phyloP scores from a whole-genome alignment of 2,797 vertebrate species.

The Gadopsis marmoratus region DNA sequence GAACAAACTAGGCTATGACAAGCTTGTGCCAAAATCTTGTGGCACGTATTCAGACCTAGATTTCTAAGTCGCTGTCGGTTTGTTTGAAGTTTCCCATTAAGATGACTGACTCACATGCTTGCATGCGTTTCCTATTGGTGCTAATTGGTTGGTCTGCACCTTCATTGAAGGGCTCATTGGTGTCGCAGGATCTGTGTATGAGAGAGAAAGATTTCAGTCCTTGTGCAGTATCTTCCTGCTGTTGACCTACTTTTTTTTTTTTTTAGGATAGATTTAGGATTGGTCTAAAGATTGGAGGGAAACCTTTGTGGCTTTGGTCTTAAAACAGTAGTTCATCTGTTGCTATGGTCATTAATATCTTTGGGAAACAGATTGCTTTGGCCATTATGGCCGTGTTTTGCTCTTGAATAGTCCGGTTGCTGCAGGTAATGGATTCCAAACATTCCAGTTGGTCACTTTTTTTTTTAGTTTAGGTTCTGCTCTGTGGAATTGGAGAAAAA shows the following conservation, averaged over 20 bases:
- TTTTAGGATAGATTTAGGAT: not conserved
- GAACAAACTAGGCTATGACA: constrained; percentile 43
- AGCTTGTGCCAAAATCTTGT: constrained; percentile 47
- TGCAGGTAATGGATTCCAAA: constrained; percentile 16
- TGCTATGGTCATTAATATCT: not conserved
- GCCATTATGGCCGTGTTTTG: not conserved
- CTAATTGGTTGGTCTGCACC: constrained; percentile 57
- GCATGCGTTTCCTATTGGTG: constrained; percentile 65
- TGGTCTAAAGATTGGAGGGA: not conserved
- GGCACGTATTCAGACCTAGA: constrained; percentile 57
- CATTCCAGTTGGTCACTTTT: constrained; percentile 1
- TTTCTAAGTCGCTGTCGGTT: constrained; percentile 48
- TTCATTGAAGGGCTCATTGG: constrained; percentile 42
- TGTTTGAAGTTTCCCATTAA: constrained; percentile 46
- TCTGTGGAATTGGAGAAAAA: not conserved
- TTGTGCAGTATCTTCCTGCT: not conserved
- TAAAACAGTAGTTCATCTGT: not conserved
- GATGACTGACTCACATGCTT: constrained; percentile 54
- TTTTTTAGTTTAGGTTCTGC: not conserved
- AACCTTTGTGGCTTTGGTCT: not conserved
- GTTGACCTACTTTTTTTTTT: constrained; percentile 4
- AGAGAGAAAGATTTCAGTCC: constrained; percentile 1
- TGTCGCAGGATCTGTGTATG: constrained; percentile 17
- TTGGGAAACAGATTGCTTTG: not conserved
- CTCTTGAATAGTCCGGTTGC: not conserved